These are phyloP conservation scores for Lypha dubia DNA, from an alignment of 2,888 invertebrate genomes.

Conservation along the genomic window DNA sequence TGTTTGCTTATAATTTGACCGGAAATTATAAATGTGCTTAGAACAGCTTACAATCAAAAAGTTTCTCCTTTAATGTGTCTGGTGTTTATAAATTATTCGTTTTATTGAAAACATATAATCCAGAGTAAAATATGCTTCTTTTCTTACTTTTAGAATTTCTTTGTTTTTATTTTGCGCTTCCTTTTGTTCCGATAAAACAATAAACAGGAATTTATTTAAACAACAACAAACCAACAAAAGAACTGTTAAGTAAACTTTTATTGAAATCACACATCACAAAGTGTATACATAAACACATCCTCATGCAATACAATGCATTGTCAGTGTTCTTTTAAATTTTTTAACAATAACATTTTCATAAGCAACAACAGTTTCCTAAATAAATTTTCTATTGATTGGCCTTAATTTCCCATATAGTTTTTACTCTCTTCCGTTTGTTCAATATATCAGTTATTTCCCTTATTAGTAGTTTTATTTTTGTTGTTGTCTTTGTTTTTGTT, in stretches of 20 bases:
- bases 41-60: slow-evolving; percentile 49
- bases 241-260: slow-evolving; percentile 49
- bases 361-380: slow-evolving; percentile 59
- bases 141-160: background rate
- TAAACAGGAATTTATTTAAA: slow-evolving; percentile 43
- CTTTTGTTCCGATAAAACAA: slow-evolving; percentile 28
- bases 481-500: slow-evolving; percentile 22
- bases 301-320: background rate
- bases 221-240: background rate
- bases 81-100: slow-evolving; percentile 58
- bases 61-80: slow-evolving; percentile 49
- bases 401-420: slow-evolving; percentile 59
- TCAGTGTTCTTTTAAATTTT: slow-evolving; percentile 25
- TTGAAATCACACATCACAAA: slow-evolving; percentile 22
- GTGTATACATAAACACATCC: background rate
- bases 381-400: slow-evolving; percentile 65
- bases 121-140: background rate
- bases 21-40: slow-evolving; percentile 55
- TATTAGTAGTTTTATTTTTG: slow-evolving; percentile 20
- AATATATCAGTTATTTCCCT: slow-evolving; percentile 22
- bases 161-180: background rate
- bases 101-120: slow-evolving; percentile 49
- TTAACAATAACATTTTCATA: slow-evolving; percentile 41
- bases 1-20: slow-evolving; percentile 33
- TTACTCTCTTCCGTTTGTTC: slow-evolving; percentile 10